Percentiles rank a stretch among this genome's conserved stretches.
phyloP scores from a whole-genome alignment of 2,113 vertebrate species.

The Danionella cerebrum region DNA sequence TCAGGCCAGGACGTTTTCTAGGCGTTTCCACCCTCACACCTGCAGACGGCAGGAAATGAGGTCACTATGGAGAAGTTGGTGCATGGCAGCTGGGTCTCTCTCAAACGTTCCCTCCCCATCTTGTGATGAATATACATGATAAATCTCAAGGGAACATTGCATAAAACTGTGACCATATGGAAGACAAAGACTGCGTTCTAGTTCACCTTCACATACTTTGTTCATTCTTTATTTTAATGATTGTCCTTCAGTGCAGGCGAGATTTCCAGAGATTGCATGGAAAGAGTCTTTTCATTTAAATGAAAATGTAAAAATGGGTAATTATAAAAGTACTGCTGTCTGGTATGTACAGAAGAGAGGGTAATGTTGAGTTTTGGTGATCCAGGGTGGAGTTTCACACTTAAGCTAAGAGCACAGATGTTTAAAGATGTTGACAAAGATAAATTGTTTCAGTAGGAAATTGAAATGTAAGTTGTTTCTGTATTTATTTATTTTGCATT shows the following conservation, averaged over 20 bases:
- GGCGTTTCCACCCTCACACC: conserved; percentile 31
- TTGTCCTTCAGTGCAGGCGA: conserved; percentile 11
- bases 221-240: conserved; percentile 21
- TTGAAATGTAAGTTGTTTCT: too few species aligned
- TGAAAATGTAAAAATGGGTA: too few species aligned
- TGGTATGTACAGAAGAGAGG: conserved; percentile 25
- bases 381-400: neutral
- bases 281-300: neutral
- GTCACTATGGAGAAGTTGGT: conserved; percentile 59
- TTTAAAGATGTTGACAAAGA: too few species aligned
- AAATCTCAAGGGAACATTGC: conserved; percentile 50
- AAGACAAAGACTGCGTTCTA: conserved; percentile 53
- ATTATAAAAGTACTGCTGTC: too few species aligned
- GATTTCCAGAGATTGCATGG: conserved; percentile 30
- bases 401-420: neutral
- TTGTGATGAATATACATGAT: conserved; percentile 67
- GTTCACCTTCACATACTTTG: conserved; percentile 60
- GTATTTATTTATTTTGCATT: too few species aligned
- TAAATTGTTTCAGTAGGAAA: too few species aligned
- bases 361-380: neutral
- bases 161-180: conserved; percentile 65
- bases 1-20: conserved; percentile 10
- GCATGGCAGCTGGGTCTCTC: conserved; percentile 58
- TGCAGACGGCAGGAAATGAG: conserved; percentile 53
- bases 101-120: conserved; percentile 50